Percentiles rank a stretch among this genome's conserved stretches.
phyloP scores from a whole-genome alignment of 2,888 invertebrate species.

The Scaptomyza cyrtandrae region DNA sequence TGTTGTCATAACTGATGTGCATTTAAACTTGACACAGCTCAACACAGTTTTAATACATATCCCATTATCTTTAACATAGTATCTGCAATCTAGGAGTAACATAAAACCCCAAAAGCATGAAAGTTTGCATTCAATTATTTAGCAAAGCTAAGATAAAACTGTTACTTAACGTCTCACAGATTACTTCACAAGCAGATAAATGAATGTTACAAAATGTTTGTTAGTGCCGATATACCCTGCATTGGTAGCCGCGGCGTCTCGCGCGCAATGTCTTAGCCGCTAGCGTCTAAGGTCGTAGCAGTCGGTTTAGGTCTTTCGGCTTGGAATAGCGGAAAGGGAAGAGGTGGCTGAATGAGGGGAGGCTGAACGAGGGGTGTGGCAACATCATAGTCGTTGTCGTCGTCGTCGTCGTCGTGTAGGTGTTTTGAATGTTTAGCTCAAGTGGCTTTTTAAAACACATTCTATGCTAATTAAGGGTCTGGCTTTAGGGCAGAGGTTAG shows the following conservation, averaged over 20 bases:
- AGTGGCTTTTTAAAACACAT: conserved; percentile 80
- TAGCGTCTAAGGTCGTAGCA: conserved; percentile 72
- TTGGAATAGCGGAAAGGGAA: background rate
- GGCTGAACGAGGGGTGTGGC: background rate
- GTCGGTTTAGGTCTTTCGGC: conserved; percentile 5
- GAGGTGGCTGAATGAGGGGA: too few relatives aligned
- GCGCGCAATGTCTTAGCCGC: conserved; percentile 55
- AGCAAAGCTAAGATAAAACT: too few relatives aligned
- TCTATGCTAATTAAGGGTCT: conserved; percentile 77
- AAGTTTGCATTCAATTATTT: too few relatives aligned
- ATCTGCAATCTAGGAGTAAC: too few relatives aligned
- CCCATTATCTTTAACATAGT: too few relatives aligned
- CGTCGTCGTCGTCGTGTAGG: conserved; percentile 51
- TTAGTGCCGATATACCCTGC: conserved; percentile 4
- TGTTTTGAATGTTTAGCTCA: conserved; percentile 80
- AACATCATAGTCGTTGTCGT: conserved; percentile 12
- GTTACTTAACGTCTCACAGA: too few relatives aligned
- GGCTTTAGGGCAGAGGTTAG: conserved; percentile 30
- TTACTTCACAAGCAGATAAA: too few relatives aligned
- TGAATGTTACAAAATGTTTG: conserved; percentile 8
- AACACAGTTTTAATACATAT: too few relatives aligned
- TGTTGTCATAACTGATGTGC: too few relatives aligned
- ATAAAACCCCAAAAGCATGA: too few relatives aligned
- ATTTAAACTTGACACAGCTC: too few relatives aligned
- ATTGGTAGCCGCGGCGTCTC: conserved; percentile 19